Conservation (phyloP, 2,888 invertebrate species). For the Diplazon laetatorius region DNA sequence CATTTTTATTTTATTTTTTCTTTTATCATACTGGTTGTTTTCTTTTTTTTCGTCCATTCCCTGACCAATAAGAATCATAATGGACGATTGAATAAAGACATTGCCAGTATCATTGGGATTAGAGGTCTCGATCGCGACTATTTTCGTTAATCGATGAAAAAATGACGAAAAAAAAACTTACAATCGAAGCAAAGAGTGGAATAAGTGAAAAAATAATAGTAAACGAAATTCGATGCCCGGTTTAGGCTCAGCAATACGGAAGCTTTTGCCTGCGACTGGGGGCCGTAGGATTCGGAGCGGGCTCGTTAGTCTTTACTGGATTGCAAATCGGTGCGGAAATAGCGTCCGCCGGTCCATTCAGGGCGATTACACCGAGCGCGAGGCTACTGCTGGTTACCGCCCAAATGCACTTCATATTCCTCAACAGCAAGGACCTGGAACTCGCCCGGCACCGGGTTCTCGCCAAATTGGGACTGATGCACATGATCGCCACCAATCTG, state of each 20-base stretch:
- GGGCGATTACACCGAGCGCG: conserved; percentile 91
- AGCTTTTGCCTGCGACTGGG: conserved; percentile 94
- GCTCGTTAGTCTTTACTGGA: conserved; percentile 88
- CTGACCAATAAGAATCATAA: no score
- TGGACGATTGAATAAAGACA: conserved; percentile 28
- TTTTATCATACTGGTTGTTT: neutral
- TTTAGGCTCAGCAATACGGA: conserved; percentile 87
- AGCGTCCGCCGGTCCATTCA: conserved; percentile 80
- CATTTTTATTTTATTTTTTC: neutral
- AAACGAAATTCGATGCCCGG: conserved; percentile 58
- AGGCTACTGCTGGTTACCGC: conserved; percentile 93
- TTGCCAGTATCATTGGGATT: conserved; percentile 31
- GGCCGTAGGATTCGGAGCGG: conserved; percentile 86
- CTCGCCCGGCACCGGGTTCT: conserved; percentile 88
- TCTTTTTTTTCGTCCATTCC: no score
- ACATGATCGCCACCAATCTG: conserved; percentile 95
- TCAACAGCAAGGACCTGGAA: conserved; percentile 91
- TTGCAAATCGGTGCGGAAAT: conserved; percentile 86
- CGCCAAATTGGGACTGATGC: conserved; percentile 96
- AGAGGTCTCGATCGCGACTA: neutral
- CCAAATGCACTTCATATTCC: conserved; percentile 97
- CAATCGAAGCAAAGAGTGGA: conserved; percentile 20
- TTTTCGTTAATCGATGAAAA: conserved; percentile 14
- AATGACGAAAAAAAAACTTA: conserved; percentile 33
- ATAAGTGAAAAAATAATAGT: conserved; percentile 52